Percentiles rank a stretch among this genome's conserved stretches.
Conservation (phyloP, 23 tunicate genomes). For the Diplosoma virens region DNA sequence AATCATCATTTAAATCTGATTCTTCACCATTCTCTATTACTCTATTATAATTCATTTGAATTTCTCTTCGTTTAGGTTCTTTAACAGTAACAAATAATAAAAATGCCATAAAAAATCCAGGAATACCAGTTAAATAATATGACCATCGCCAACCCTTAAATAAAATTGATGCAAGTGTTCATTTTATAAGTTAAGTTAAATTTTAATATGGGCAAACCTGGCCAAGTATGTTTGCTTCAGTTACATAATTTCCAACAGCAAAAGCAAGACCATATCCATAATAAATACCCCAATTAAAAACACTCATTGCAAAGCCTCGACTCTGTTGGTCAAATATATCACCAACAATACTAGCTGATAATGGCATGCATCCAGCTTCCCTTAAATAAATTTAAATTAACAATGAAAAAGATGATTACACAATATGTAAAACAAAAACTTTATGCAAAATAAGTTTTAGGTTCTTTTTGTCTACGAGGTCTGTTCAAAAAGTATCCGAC, state of each 20-base stretch:
- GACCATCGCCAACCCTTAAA: conserved; percentile 81
- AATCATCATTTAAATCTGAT: too few species aligned
- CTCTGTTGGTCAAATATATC: conserved; percentile 55
- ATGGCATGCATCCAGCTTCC: conserved; percentile 80
- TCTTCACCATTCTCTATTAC: too few species aligned
- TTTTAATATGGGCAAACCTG: too few species aligned
- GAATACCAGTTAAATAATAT: conserved; percentile 58
- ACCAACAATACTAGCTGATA: conserved; percentile 80
- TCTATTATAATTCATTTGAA: neutral
- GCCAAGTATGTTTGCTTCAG: conserved; percentile 45
- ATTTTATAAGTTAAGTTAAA: too few species aligned
- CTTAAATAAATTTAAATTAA: too few species aligned
- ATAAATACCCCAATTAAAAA: conserved; percentile 95
- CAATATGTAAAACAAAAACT: too few species aligned
- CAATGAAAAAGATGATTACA: too few species aligned
- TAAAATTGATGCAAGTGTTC: too few species aligned
- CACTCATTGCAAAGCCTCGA: conserved; percentile 84
- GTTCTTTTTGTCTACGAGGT: too few species aligned
- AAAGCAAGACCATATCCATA: conserved; percentile 91
- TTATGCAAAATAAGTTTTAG: too few species aligned
- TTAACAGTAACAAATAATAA: conserved; percentile 39
- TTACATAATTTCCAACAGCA: conserved; percentile 73
- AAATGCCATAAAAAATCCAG: conserved; percentile 63
- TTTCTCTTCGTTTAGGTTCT: conserved; percentile 66
- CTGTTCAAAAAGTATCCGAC: too few species aligned